Base-by-base conservation (phyloP, 2,888 invertebrate species). In the Fissipunctia ypsillon region DNA sequence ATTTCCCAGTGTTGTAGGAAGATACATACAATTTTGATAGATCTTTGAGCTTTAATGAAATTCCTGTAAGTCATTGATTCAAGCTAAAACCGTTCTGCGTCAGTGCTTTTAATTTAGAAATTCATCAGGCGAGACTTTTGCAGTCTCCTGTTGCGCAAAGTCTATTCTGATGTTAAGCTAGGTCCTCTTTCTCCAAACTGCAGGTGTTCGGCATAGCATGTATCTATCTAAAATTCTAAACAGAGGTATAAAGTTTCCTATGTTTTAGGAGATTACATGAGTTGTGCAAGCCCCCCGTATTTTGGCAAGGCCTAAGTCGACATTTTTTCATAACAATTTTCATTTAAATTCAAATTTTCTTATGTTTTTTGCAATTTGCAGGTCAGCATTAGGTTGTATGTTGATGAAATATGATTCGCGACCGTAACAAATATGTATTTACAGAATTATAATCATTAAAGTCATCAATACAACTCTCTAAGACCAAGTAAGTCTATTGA, bases 21-120 rank as follows among this genome's bases (percentile, higher is more conserved):
- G 5, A 25, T 52, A 14, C 16, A 25, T n/a, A n/a, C n/a, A 25
- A 31, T 19, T 43, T 31, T 4, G 19, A 31, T 25, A n/a, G 22
- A 35, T 41, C 22, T 64, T 35, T 16, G 9, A 76, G 35, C 2
- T 66, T 10, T 28, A 73, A 54, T 76, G 10, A 76, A 38, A 76
- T 76, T 76, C 76, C 52, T 43, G 3, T n/a, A 2, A 0, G 16
- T 45, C 28, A 28, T 52, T 52, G 12, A 28, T 75, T 43, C 25
- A 64, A 25, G 25, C 9, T 5, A 35, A 35, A 43, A 52, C 16
- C 14, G 25, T 28, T 65, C 35, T 35, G 6, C 2, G 9, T 28
- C 28, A 61, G 19, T 43, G 25, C 1, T 76, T 43, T 50, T 41
- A 16, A 48, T 31, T 38, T 7, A 48, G 19, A 41, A 60, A 41